Evolutionary conservation across 2,797 vertebrate genomes (phyloP).

Genomic region (Danio aesculapii): DNA sequence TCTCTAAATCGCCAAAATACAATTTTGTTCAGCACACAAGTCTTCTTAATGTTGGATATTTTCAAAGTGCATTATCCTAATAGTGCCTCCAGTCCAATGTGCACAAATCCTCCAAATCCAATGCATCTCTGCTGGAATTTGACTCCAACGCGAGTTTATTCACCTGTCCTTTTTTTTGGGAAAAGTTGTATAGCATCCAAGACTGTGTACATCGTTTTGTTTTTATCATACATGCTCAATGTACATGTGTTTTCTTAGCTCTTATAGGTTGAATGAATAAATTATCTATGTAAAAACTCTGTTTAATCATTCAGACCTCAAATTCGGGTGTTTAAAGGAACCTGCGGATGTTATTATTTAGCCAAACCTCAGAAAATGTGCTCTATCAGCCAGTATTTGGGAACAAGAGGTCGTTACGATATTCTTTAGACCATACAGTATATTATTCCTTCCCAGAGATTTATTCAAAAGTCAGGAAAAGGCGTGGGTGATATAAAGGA

Average conservation of each 20-base stretch:
- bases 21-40: neutral
- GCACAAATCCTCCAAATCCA: conserved; percentile 1
- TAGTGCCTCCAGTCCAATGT: conserved; percentile 42
- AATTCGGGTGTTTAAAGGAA: conserved; percentile 18
- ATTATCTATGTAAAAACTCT: conserved; percentile 40
- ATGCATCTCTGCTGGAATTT: conserved; percentile 30
- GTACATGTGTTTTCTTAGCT: conserved; percentile 47
- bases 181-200: conserved; percentile 10
- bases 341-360: conserved; percentile 41
- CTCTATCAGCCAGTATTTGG: conserved; percentile 41
- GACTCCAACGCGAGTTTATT: conserved; percentile 6
- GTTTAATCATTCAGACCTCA: conserved; percentile 13
- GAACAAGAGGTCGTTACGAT: conserved; percentile 32
- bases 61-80: conserved; percentile 50
- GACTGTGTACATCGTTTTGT: conserved; percentile 20
- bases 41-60: conserved; percentile 23
- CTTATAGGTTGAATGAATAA: conserved; percentile 50
- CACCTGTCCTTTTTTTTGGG: conserved; percentile 19
- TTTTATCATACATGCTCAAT: conserved; percentile 26
- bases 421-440: conserved; percentile 53
- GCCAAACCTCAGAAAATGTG: conserved; percentile 32
- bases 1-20: neutral
- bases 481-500: conserved; percentile 47
- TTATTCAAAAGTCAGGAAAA: conserved; percentile 61
- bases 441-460: conserved; percentile 59